These are phyloP conservation scores for Petromus typicus DNA, from an alignment of 2,113 vertebrate genomes.

Conservation along the genomic window DNA sequence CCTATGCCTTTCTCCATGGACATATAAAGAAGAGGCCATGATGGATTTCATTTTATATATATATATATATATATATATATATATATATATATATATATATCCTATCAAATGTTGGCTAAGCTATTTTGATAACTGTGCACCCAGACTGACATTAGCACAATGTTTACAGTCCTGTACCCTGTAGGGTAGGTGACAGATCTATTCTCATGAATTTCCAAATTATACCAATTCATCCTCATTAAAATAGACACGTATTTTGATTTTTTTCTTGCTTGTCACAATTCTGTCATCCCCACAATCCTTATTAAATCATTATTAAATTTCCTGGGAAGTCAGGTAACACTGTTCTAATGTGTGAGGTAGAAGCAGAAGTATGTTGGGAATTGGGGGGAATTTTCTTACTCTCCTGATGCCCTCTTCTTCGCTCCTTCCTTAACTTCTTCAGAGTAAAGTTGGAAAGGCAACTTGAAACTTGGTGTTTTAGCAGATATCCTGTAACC, in stretches of 20 bases:
- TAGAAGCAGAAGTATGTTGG: background rate
- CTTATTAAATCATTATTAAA: background rate
- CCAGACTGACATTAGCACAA: background rate
- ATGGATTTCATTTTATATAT: no score
- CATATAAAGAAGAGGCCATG: background rate
- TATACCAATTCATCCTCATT: background rate
- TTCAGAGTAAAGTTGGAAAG: background rate
- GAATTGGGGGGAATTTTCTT: background rate
- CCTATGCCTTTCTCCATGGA: background rate
- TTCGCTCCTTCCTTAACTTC: background rate
- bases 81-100: background rate
- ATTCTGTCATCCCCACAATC: background rate
- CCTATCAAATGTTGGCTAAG: background rate
- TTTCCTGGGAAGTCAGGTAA: background rate
- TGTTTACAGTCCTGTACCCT: background rate
- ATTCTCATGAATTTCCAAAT: background rate
- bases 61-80: no score
- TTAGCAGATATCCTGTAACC: background rate
- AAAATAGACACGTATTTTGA: background rate
- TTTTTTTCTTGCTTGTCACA: background rate
- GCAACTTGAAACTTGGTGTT: background rate
- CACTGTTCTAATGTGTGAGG: background rate
- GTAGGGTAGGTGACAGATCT: background rate
- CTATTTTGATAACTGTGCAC: background rate
- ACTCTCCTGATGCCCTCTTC: background rate